Evolutionary conservation across 2,113 vertebrate species (phyloP).

Genomic region (Seriola quinqueradiata): DNA sequence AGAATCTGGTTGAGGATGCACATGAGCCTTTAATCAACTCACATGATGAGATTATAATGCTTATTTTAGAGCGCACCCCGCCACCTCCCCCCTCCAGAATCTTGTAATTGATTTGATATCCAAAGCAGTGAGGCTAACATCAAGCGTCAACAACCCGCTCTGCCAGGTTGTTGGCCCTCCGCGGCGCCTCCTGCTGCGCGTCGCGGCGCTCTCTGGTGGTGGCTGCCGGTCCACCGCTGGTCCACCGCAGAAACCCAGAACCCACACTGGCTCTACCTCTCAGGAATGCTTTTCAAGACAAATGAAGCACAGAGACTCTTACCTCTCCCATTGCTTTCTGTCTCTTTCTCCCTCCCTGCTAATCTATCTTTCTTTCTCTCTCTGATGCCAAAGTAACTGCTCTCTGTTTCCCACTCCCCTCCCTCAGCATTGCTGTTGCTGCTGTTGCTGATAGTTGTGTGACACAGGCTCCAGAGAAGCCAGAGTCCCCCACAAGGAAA

Average conservation of each 20-base stretch:
- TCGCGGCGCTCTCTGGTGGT: background rate
- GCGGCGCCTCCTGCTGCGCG: background rate
- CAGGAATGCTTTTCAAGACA: constrained; percentile 71
- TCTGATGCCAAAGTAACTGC: constrained; percentile 77
- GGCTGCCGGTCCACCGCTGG: constrained; percentile 20
- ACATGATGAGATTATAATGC: constrained; percentile 71
- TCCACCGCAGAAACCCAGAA: constrained; percentile 39
- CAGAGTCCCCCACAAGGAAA: constrained; percentile 87
- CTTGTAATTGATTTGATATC: constrained; percentile 62
- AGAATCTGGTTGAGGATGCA: constrained; percentile 61
- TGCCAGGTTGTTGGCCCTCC: constrained; percentile 33
- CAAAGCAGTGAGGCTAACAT: constrained; percentile 47
- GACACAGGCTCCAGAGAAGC: constrained; percentile 86
- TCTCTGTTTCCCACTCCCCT: constrained; percentile 81
- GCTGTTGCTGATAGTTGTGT: constrained; percentile 86
- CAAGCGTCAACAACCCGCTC: background rate
- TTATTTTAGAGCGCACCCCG: constrained; percentile 50
- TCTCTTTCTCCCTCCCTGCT: constrained; percentile 66
- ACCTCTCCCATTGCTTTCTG: constrained; percentile 70
- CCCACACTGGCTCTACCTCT: constrained; percentile 44
- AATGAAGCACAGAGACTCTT: constrained; percentile 72
- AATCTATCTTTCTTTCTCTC: constrained; percentile 75
- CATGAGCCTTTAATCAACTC: constrained; percentile 72
- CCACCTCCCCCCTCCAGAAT: constrained; percentile 26
- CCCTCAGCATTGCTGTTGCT: constrained; percentile 84